Base-by-base conservation (phyloP, 2,113 vertebrate genomes). In the Corydoras maculifer region DNA sequence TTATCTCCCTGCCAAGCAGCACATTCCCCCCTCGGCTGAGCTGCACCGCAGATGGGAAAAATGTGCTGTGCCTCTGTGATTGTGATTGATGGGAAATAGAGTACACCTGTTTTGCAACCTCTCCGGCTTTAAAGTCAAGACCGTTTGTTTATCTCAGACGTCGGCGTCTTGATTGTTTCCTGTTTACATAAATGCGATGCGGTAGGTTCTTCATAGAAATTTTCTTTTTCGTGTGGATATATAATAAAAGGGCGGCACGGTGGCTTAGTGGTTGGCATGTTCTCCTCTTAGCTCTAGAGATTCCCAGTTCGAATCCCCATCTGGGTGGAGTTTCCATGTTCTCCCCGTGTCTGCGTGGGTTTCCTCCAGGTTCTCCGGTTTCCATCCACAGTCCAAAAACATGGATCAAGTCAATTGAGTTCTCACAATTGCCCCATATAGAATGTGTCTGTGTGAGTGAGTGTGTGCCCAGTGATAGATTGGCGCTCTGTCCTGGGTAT, bases 11-110 rank as follows among this genome's bases (percentile, higher is more conserved):
- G 78, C 73, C 78, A 77, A 74, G 59, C 69, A 59, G 65, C 50
- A 63, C 61, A 71, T 69, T 77, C 65, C 67, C 75, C 75, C 73
- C 55, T 63, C 43, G 59, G 65, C 72, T 43, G 62, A 59, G 69
- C 70, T 65, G 72, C 63, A 65, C 30, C 62, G 62, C 70, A 72
- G 73, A 79, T 76, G 68, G 73, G 70, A 80, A 77, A 80, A 75
- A 72, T 74, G 72, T 74, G 74, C 58, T 62, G 29, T 76, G 61
- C 63, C 58, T 25, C 18, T 75, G 70, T 72, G 70, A 30, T 73
- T 66, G 65, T 72, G 75, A 69, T 63, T 64, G 70, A 79, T 68
- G 66, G 58, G 35, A 68, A 49, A 69, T 13, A n/a, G 51, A 50
- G 49, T 55, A 65, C 55, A 58, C 49, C 50, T 72, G 35, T 58